Evolutionary conservation across 2,113 vertebrate species (phyloP).

Genomic region (Ptilorrhoa leucosticta): DNA sequence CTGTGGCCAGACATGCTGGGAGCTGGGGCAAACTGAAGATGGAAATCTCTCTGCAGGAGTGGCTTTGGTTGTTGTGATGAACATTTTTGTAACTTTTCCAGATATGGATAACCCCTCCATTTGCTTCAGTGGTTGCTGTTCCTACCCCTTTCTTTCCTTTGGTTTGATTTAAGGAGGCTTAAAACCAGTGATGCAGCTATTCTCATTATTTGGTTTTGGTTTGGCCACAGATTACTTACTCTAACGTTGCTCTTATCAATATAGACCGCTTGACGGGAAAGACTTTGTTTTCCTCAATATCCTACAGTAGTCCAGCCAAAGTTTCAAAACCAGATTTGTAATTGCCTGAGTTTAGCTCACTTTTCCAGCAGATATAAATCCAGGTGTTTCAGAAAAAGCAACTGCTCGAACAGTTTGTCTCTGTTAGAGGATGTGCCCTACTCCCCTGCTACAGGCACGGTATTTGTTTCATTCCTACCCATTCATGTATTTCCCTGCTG

Average conservation of each 20-base stretch:
- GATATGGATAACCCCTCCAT: background rate
- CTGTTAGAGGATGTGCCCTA: background rate
- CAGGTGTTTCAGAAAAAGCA: background rate
- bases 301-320: background rate
- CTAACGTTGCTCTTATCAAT: fast-evolving
- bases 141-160: background rate
- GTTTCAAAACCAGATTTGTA: background rate
- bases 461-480: background rate
- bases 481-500: background rate
- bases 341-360: background rate
- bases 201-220: background rate
- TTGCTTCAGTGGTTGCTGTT: background rate
- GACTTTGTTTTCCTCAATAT: background rate
- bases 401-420: background rate
- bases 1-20: background rate
- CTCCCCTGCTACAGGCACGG: background rate
- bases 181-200: background rate
- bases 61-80: background rate
- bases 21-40: background rate
- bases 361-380: background rate
- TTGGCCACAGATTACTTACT: background rate
- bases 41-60: background rate
- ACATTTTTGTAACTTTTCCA: background rate
- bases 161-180: background rate
- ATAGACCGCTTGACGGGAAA: background rate